A percentile compares a stretch with the other conserved stretches of the same genome.
phyloP scores from a whole-genome alignment of 1,140 invertebrate genomes.

The Leguminivora glycinivorella region DNA sequence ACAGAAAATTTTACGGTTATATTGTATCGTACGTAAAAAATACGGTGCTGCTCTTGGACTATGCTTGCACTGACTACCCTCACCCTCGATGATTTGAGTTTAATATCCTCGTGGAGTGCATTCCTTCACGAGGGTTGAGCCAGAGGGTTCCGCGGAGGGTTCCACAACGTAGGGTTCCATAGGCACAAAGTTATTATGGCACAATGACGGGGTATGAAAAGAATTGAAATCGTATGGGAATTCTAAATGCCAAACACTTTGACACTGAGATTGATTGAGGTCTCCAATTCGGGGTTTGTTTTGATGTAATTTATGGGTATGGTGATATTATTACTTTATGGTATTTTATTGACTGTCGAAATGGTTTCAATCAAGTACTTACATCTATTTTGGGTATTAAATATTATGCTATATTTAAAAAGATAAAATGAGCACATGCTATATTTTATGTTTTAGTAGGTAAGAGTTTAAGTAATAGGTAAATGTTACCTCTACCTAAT shows the following conservation, averaged over 20 bases:
- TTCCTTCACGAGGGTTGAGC: slow-evolving; percentile 53
- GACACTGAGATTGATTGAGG: slow-evolving; percentile 27
- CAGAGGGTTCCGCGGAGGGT: slow-evolving; percentile 13
- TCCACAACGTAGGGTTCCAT: no score
- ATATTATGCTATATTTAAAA: no score
- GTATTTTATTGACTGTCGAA: not conserved
- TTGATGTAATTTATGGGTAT: slow-evolving; percentile 13
- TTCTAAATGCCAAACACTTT: slow-evolving; percentile 24
- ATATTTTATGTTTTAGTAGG: no score
- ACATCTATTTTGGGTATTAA: no score
- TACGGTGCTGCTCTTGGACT: slow-evolving; percentile 31
- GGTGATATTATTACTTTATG: no score
- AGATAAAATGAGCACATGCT: no score
- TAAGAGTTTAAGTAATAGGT: no score
- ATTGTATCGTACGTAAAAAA: no score
- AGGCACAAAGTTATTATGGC: slow-evolving; percentile 39
- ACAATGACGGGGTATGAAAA: slow-evolving; percentile 41
- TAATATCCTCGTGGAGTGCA: slow-evolving; percentile 71
- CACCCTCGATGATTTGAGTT: slow-evolving; percentile 72
- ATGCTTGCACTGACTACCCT: slow-evolving; percentile 37
- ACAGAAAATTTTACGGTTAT: no score
- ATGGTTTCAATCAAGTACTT: no score
- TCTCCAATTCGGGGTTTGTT: not conserved
- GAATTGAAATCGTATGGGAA: slow-evolving; percentile 25
- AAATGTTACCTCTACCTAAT: no score